phyloP scores from a whole-genome alignment of 1,140 invertebrate genomes.

The Sweltsa coloradensis region DNA sequence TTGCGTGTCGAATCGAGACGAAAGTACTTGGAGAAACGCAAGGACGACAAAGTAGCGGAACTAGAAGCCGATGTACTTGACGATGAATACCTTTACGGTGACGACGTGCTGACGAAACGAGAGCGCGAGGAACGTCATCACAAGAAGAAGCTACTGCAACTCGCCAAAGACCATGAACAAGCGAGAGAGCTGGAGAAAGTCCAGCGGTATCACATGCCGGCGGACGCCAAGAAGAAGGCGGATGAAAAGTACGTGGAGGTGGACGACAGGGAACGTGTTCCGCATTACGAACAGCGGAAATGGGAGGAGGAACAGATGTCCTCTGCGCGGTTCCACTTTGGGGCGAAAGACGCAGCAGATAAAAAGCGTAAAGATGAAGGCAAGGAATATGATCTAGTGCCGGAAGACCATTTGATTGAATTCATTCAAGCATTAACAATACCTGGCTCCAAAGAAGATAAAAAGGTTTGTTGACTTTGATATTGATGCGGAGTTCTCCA shows the following conservation, averaged over 20 bases:
- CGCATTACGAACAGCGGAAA: constrained; percentile 88
- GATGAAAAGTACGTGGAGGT: constrained; percentile 72
- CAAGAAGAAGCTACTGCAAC: constrained; percentile 79
- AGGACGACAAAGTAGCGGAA: constrained; percentile 93
- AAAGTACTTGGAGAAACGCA: constrained; percentile 90
- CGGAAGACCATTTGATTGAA: constrained; percentile 96
- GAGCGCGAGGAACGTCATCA: constrained; percentile 78
- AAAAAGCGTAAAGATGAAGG: constrained; percentile 29
- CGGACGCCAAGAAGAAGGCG: constrained; percentile 50
- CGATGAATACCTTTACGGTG: constrained; percentile 91
- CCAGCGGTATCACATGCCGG: constrained; percentile 88
- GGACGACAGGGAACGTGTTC: constrained; percentile 70
- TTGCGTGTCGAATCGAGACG: constrained; percentile 81
- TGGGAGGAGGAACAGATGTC: constrained; percentile 98
- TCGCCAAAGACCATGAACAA: constrained; percentile 92
- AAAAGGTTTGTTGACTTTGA: constrained; percentile 20
- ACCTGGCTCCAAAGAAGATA: constrained; percentile 59
- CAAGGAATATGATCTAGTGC: constrained; percentile 83
- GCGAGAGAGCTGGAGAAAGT: constrained; percentile 84
- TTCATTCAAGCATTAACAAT: constrained; percentile 90
- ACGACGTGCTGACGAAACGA: constrained; percentile 71
- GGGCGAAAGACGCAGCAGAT: constrained; percentile 60
- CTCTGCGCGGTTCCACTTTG: constrained; percentile 85
- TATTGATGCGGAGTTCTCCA: constrained; percentile 17
- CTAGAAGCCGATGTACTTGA: constrained; percentile 90